Evolutionary conservation across 2,888 invertebrate species (phyloP).

Genomic region (Papilio demoleus): DNA sequence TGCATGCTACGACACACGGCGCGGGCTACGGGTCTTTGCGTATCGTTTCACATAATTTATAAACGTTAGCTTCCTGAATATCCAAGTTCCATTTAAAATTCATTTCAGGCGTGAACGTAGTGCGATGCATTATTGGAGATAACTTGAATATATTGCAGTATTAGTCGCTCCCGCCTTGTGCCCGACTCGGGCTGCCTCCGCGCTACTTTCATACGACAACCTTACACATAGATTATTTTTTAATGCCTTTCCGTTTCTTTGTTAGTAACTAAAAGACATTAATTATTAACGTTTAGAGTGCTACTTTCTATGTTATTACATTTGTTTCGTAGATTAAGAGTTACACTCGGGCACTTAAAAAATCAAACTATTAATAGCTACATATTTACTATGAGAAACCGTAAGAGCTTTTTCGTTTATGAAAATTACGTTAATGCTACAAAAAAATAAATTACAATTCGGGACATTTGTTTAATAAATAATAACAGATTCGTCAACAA

Average conservation of each 20-base stretch:
- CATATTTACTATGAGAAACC: too few relatives aligned
- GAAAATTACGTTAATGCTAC: too few relatives aligned
- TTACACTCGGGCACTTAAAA: too few relatives aligned
- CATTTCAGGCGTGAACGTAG: conserved; percentile 19
- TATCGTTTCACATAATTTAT: conserved; percentile 13
- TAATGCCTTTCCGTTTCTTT: not conserved
- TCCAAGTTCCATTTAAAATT: conserved; percentile 25
- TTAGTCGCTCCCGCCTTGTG: not conserved
- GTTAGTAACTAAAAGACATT: not conserved
- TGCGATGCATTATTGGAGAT: conserved; percentile 25
- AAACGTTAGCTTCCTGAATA: conserved; percentile 23
- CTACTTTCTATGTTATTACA: too few relatives aligned
- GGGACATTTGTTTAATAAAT: too few relatives aligned
- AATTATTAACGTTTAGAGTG: too few relatives aligned
- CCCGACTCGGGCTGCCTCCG: not conserved
- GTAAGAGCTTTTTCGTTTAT: too few relatives aligned
- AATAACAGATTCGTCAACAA: not conserved
- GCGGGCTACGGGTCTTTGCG: not conserved
- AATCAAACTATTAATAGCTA: too few relatives aligned
- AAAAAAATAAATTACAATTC: too few relatives aligned
- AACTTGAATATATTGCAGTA: conserved; percentile 23
- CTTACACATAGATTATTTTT: not conserved
- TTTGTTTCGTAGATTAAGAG: too few relatives aligned
- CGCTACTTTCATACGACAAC: not conserved
- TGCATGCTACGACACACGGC: too few relatives aligned